These are phyloP conservation scores for Uloborus diversus DNA, from an alignment of 1,140 invertebrate genomes.

Conservation along the genomic window DNA sequence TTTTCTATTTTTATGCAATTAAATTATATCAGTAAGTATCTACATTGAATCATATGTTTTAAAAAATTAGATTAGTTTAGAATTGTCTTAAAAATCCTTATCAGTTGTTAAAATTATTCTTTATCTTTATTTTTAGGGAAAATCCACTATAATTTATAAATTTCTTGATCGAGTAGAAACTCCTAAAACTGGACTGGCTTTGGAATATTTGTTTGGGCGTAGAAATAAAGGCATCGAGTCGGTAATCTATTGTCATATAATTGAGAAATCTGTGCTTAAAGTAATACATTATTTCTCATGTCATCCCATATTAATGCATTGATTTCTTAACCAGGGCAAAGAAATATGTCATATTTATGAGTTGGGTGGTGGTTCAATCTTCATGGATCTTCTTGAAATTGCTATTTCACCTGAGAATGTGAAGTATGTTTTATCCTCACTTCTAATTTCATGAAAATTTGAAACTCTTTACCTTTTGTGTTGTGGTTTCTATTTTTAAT, in stretches of 20 bases:
- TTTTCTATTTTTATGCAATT: too few species aligned
- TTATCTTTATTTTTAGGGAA: constrained; percentile 73
- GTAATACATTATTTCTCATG: neutral
- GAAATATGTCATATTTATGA: constrained; percentile 90
- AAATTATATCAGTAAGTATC: too few species aligned
- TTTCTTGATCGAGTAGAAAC: constrained; percentile 84
- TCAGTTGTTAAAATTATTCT: neutral
- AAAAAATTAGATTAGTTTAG: too few species aligned
- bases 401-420: constrained; percentile 69
- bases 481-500: neutral
- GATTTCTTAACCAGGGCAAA: constrained; percentile 72
- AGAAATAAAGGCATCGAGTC: constrained; percentile 76
- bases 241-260: constrained; percentile 66
- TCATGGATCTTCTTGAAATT: constrained; percentile 69
- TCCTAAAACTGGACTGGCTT: constrained; percentile 79
- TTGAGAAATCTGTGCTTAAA: neutral
- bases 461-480: neutral
- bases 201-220: constrained; percentile 87
- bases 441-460: neutral
- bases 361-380: constrained; percentile 76
- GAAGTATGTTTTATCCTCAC: constrained; percentile 62
- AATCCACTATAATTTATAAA: constrained; percentile 80
- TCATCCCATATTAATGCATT: constrained; percentile 17
- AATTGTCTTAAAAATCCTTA: too few species aligned
- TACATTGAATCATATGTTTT: too few species aligned